These are phyloP conservation scores for Mustela nigripes DNA, from an alignment of 2,113 vertebrate genomes.

Conservation along the genomic window DNA sequence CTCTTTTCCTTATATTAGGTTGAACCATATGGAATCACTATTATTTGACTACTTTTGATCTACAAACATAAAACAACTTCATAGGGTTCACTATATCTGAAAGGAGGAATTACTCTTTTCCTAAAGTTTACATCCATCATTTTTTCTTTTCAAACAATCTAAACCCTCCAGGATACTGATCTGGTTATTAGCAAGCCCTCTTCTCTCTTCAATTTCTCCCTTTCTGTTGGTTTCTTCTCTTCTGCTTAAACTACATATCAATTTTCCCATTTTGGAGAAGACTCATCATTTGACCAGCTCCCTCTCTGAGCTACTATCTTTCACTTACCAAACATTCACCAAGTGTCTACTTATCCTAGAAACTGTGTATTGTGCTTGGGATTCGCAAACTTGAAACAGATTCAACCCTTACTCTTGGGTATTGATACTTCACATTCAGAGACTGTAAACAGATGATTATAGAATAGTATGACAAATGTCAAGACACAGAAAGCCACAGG, in stretches of 20 bases:
- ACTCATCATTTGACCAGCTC: not conserved
- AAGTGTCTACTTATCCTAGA: not conserved
- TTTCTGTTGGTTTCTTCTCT: not conserved
- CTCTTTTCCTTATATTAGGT: not conserved
- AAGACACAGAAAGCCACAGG: not conserved
- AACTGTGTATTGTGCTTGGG: not conserved
- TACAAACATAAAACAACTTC: conserved; percentile 3
- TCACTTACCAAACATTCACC: not conserved
- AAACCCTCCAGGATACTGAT: not conserved
- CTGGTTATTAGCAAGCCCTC: not conserved
- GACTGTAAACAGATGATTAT: not conserved
- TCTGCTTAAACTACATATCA: not conserved
- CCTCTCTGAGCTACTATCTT: not conserved
- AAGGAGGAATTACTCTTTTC: conserved; percentile 3
- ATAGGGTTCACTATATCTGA: not conserved
- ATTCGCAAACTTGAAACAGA: not conserved
- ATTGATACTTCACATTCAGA: not conserved
- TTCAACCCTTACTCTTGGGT: not conserved
- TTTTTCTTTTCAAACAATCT: conserved; percentile 22
- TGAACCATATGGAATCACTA: not conserved
- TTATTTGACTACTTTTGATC: not conserved
- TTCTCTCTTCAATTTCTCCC: not conserved
- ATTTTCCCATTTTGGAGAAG: not conserved
- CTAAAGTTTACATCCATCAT: not conserved
- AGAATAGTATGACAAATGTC: not conserved